Evolutionary conservation across 2,888 invertebrate species (phyloP), one percentile per base, ranked within the genome.

Genomic region (Formica aserva): DNA sequence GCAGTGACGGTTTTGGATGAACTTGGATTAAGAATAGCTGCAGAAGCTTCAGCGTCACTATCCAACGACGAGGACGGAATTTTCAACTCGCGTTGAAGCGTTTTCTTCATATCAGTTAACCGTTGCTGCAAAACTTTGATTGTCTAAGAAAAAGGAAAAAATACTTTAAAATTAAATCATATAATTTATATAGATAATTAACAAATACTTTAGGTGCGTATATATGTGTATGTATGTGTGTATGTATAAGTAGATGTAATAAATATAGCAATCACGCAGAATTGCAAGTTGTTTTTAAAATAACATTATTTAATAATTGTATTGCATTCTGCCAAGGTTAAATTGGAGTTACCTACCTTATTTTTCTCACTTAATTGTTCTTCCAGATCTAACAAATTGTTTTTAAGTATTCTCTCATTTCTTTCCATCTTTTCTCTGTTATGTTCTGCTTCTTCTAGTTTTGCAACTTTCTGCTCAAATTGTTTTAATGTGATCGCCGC

Each of bases 71-170:
- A 95, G 60, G 94, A 92, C 2, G 95, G 94, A 38, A 94, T 94
- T 91, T 97, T 96, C 78, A 99, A 95, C 95, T 99, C 98, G 87
- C 97, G 96, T 93, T 99, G 98, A 75, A 99, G 95, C 0, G 98
- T 98, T 94, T 98, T 98, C 94, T 98, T 98, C 96, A 99, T 97
- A 93, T 99, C 98, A 29, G 97, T 96, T 94, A 99, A 95, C 90
- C 98, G 96, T 94, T 98, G 97, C 94, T 98, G 98, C 92, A 98
- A 96, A 26, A 97, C 97, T 95, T 98, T 98, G 91, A 98, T 97
- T 95, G 97, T 97, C 98, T 98, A 94, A 57, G 96, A 95, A 72
- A 15, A 22, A 57, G 22, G n/a, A 55, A 57, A 13, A 38, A 41
- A 18, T 71, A 35, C 6, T 52, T 55, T 22, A 60, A n/a, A 63